These are phyloP conservation scores for Colletes latitarsis DNA, from an alignment of 1,140 invertebrate species.

Conservation along the genomic window DNA sequence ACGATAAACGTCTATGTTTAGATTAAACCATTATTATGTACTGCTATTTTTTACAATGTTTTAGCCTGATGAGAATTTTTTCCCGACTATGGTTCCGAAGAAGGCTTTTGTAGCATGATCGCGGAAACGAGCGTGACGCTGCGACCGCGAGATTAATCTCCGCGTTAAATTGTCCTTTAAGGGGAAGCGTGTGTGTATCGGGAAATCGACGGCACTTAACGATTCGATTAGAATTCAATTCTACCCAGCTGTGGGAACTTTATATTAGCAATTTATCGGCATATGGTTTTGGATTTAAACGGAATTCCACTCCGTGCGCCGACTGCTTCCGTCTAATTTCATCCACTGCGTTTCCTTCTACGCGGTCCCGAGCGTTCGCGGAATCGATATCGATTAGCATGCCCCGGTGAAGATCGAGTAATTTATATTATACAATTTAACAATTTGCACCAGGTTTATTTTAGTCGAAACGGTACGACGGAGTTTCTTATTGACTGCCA, in stretches of 20 bases:
- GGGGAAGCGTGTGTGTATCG: conserved; percentile 14
- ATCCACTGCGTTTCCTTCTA: conserved; percentile 46
- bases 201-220: conserved; percentile 49
- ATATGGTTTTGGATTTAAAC: conserved; percentile 56
- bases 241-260: conserved; percentile 45
- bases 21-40: too few species aligned
- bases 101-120: too few species aligned
- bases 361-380: conserved; percentile 33
- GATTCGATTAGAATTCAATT: conserved; percentile 54
- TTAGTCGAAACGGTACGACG: too few species aligned
- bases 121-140: conserved; percentile 6
- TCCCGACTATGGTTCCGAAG: too few species aligned
- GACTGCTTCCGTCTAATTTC: conserved; percentile 45
- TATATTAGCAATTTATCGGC: conserved; percentile 52
- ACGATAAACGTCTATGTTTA: too few species aligned
- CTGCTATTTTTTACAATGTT: too few species aligned
- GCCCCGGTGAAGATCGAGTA: conserved; percentile 21
- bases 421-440: too few species aligned
- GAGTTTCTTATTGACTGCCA: too few species aligned
- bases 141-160: conserved; percentile 29
- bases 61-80: too few species aligned
- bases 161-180: conserved; percentile 33
- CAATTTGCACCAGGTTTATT: too few species aligned
- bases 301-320: conserved; percentile 50
- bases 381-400: conserved; percentile 61